Base-by-base conservation (phyloP, 2,113 vertebrate genomes). In the Variabilichromis moorii region DNA sequence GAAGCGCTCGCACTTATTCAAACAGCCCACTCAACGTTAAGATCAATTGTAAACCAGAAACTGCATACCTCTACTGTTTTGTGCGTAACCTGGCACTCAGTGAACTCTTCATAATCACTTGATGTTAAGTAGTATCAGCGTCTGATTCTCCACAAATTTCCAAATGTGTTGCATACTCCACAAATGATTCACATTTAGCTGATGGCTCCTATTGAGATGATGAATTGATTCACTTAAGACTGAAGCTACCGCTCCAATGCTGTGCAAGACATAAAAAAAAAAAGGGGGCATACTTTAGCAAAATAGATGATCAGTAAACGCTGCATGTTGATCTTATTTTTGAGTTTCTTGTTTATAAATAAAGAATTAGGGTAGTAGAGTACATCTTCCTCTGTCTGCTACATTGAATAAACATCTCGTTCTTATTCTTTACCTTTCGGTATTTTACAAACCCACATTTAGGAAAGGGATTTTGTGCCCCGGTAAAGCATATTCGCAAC, bases 401-500 rank as follows among this genome's bases (percentile, higher is more conserved):
- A 13, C 55, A 47, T 50, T 57, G 17, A 14, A 78, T 78, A 78
- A 78, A 50, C 45, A 51, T 47, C 26, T 50, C 26, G 7, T 31
- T 78, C 26, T 78, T 50, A 78, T 50, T 78, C 45, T 33, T 78
- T 28, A 78, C 45, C 26, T 51, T 31, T 51, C 17, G 51, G 26
- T 51, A 78, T 73, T 55, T 61, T 45, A 51, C 42, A 89, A 28
- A 63, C 2, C 26, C 82, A 87, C 73, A 78, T 31, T 45, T 19
- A 76, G 50, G 84, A 87, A 90, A 61, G 17, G 80, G 81, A 85
- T 81, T 50, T 68, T 91, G 83, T 85, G 83, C 89, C 86, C 35
- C 6, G 8, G 81, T 55, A 4, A 9, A 17, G 40, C 86, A 86
- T 12, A 80, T 85, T 87, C 45, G n/a, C 84, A 92, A 53, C 86